Conservation (phyloP, 64 coral and sea anemone species). For the Montipora cactus region DNA sequence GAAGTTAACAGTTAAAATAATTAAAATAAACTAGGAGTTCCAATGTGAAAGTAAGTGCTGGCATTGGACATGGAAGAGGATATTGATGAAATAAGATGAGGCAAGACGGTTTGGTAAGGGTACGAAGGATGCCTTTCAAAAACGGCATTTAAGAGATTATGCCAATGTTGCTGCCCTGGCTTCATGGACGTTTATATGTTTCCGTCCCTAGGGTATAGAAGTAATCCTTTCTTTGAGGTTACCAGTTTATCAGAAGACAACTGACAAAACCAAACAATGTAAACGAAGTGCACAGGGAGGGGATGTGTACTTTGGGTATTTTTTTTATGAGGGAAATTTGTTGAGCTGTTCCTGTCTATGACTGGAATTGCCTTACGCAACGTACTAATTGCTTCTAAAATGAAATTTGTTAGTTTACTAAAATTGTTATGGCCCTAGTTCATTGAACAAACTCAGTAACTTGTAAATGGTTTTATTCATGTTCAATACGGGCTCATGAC, state of each 20-base stretch:
- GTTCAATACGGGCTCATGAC: too few species aligned
- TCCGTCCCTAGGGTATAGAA: not conserved
- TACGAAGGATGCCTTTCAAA: not conserved
- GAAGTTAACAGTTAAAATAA: too few species aligned
- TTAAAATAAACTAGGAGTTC: not conserved
- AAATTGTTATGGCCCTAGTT: too few species aligned
- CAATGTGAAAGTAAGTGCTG: constrained; percentile 13
- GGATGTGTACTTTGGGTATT: not conserved
- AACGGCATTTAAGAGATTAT: not conserved
- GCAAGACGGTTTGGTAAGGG: not conserved
- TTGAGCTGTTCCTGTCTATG: too few species aligned
- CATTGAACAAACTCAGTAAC: too few species aligned
- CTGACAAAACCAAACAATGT: constrained; percentile 5
- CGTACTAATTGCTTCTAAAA: too few species aligned
- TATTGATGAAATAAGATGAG: not conserved
- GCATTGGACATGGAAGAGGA: not conserved
- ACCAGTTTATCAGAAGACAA: constrained; percentile 1
- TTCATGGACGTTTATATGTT: not conserved
- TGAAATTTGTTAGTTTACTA: too few species aligned
- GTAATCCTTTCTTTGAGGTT: constrained; percentile 12
- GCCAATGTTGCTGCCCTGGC: not conserved
- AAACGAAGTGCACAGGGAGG: not conserved
- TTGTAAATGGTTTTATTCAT: too few species aligned
- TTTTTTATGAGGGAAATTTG: too few species aligned
- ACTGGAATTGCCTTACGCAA: too few species aligned